phyloP scores from a whole-genome alignment of 2,888 invertebrate genomes.

The Ophioninae sp. region DNA sequence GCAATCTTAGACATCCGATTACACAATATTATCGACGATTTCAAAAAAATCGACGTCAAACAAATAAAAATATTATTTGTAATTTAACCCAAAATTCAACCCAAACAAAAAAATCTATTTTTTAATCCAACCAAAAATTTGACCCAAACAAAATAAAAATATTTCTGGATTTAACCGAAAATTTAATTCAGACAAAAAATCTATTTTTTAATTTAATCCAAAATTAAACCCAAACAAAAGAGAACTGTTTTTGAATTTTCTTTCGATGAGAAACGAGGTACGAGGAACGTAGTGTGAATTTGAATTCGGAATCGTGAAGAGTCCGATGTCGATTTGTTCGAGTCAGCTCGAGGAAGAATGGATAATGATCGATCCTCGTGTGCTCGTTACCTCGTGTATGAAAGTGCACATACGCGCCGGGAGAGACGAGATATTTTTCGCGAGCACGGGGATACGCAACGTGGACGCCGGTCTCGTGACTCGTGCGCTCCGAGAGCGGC shows the following conservation, averaged over 20 bases:
- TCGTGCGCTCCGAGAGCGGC: constrained; percentile 46
- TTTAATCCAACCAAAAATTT: too few species aligned
- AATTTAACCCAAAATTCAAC: too few species aligned
- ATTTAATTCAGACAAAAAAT: too few species aligned
- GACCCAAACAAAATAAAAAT: too few species aligned
- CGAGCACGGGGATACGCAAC: constrained; percentile 18
- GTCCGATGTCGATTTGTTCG: constrained; percentile 25
- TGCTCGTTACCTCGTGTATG: constrained; percentile 28
- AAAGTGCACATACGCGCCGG: constrained; percentile 5
- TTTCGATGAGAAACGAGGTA: background rate
- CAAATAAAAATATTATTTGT: too few species aligned
- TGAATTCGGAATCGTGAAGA: background rate
- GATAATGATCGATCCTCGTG: constrained; percentile 56
- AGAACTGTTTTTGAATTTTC: too few species aligned
- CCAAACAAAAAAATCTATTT: too few species aligned
- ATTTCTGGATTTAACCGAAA: too few species aligned
- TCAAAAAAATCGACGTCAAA: too few species aligned
- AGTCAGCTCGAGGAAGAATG: constrained; percentile 32
- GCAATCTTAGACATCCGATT: background rate
- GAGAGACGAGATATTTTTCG: constrained; percentile 45
- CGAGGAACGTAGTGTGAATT: background rate
- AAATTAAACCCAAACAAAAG: too few species aligned
- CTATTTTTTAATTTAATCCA: too few species aligned
- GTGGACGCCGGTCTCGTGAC: constrained; percentile 49
- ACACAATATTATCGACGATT: background rate